Conservation (phyloP, 1,140 invertebrate genomes). For the Zaprionus tsacasi region DNA sequence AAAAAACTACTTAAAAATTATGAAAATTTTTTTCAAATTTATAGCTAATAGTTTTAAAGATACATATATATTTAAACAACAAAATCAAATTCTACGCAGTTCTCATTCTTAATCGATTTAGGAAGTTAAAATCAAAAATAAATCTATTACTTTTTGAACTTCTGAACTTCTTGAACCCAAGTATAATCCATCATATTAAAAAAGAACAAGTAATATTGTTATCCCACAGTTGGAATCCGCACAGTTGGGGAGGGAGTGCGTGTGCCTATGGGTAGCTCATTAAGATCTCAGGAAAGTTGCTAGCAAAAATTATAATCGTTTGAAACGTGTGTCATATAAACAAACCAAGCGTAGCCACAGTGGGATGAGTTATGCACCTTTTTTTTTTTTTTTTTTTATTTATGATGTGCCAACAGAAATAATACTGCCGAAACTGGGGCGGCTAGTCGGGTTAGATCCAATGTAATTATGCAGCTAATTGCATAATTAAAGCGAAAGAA, state of each 20-base stretch:
- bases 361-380: background rate
- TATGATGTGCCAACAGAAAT: slow-evolving; percentile 30
- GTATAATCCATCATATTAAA: no score
- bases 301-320: background rate
- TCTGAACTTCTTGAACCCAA: no score
- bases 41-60: no score
- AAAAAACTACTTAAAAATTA: no score
- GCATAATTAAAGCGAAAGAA: slow-evolving; percentile 53
- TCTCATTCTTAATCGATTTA: no score
- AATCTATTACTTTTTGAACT: no score
- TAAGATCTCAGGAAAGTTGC: background rate
- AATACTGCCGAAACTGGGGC: slow-evolving; percentile 10
- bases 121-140: no score
- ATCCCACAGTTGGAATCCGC: background rate
- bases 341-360: background rate
- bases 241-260: background rate
- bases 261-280: background rate
- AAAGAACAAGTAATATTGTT: no score
- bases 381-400: background rate
- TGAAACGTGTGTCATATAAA: slow-evolving; percentile 7
- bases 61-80: no score
- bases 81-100: no score
- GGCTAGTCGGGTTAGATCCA: background rate
- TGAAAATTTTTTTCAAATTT: no score
- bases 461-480: slow-evolving; percentile 73